A percentile compares a stretch with the other conserved stretches of the same genome.
These are phyloP conservation scores for Piezodorus guildinii DNA, from an alignment of 1,140 invertebrate genomes.

Conservation along the genomic window DNA sequence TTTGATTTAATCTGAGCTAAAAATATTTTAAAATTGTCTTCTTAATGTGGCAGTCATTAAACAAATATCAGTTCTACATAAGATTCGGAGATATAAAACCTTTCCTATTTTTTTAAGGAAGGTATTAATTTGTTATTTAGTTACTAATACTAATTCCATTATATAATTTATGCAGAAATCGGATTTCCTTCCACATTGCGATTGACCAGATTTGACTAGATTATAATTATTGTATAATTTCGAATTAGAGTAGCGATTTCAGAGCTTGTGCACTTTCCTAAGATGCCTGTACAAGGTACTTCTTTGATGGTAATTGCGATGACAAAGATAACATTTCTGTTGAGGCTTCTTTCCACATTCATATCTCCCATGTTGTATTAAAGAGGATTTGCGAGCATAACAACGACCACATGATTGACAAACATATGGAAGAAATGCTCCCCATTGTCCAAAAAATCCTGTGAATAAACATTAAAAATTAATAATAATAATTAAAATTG, in stretches of 20 bases:
- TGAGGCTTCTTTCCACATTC: slow-evolving; percentile 44
- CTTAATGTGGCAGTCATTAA: too few species aligned
- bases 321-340: slow-evolving; percentile 24
- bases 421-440: slow-evolving; percentile 8
- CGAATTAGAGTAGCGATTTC: not conserved
- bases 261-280: slow-evolving; percentile 8
- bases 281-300: slow-evolving; percentile 19
- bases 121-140: too few species aligned
- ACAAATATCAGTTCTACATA: too few species aligned
- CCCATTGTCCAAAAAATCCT: slow-evolving; percentile 1
- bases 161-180: too few species aligned
- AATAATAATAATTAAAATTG: not conserved
- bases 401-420: slow-evolving; percentile 15
- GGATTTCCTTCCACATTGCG: too few species aligned
- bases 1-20: too few species aligned
- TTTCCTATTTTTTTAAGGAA: too few species aligned
- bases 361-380: slow-evolving; percentile 40
- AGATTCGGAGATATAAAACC: too few species aligned
- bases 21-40: too few species aligned
- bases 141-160: too few species aligned
- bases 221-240: too few species aligned
- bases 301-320: slow-evolving; percentile 26
- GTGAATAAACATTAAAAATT: not conserved
- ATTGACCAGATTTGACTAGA: too few species aligned
- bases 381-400: slow-evolving; percentile 24